phyloP scores from a whole-genome alignment of 2,888 invertebrate species.

The Serrognathus titanus region DNA sequence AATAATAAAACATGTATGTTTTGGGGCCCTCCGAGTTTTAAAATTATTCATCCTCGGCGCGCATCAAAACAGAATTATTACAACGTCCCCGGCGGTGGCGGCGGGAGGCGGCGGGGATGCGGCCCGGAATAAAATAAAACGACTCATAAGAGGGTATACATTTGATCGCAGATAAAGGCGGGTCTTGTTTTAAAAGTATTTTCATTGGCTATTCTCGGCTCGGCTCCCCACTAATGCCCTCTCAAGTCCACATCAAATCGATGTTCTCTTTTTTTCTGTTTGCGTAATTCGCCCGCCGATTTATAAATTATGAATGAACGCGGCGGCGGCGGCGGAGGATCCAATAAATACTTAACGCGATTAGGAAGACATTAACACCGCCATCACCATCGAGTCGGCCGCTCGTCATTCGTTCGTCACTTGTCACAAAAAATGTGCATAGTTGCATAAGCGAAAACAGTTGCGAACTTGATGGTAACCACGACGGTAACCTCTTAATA shows the following conservation, averaged over 20 bases:
- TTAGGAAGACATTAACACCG: neutral
- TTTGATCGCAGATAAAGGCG: slow-evolving; percentile 25
- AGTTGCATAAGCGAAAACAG: no score
- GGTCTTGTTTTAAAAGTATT: slow-evolving; percentile 25
- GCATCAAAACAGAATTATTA: no score
- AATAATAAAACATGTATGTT: no score
- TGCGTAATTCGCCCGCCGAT: neutral
- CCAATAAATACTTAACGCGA: neutral
- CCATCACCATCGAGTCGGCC: no score
- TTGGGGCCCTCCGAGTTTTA: no score
- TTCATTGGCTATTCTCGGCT: slow-evolving; percentile 25
- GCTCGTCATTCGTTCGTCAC: no score
- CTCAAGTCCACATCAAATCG: slow-evolving; percentile 26
- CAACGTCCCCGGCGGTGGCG: neutral
- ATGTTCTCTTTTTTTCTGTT: slow-evolving; percentile 6
- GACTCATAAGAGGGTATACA: slow-evolving; percentile 17
- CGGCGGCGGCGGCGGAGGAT: neutral
- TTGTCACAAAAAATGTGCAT: no score
- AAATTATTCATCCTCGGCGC: no score
- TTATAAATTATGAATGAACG: neutral
- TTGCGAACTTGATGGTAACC: no score
- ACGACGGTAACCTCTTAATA: no score
- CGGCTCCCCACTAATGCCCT: slow-evolving; percentile 1
- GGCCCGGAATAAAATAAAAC: slow-evolving; percentile 5
- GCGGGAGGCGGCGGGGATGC: neutral